These are phyloP conservation scores for Notothenia coriiceps DNA, from an alignment of 2,113 vertebrate species.

Conservation along the genomic window DNA sequence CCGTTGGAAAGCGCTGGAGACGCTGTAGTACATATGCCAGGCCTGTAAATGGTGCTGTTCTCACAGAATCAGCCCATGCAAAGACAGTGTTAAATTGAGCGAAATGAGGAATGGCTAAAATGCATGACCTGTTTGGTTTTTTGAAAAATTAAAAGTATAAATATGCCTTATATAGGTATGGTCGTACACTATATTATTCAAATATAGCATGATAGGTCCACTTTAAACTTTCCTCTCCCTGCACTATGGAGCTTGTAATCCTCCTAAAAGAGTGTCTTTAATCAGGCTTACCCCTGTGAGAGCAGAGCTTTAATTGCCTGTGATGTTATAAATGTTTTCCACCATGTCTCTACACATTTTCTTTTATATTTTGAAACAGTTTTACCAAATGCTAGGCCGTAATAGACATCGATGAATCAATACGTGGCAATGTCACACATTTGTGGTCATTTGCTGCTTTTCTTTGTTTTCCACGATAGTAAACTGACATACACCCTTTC, in stretches of 20 bases:
- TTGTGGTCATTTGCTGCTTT: background rate
- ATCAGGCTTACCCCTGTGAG: conserved; percentile 5
- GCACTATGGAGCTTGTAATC: conserved; percentile 23
- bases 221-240: conserved; percentile 9
- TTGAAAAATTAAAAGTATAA: no score
- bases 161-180: no score
- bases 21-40: no score
- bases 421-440: no score
- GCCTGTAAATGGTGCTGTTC: no score
- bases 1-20: no score
- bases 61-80: no score
- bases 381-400: background rate
- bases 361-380: background rate
- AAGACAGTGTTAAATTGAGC: no score
- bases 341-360: background rate
- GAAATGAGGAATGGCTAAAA: no score
- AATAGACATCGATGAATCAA: background rate
- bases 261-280: conserved; percentile 28
- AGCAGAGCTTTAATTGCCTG: conserved; percentile 16
- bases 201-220: no score
- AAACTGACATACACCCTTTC: background rate
- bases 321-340: conserved; percentile 11
- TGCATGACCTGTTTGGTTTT: no score
- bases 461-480: background rate
- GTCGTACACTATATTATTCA: no score